Conservation (phyloP, 1,140 invertebrate species). For the Drosophila burlai region DNA sequence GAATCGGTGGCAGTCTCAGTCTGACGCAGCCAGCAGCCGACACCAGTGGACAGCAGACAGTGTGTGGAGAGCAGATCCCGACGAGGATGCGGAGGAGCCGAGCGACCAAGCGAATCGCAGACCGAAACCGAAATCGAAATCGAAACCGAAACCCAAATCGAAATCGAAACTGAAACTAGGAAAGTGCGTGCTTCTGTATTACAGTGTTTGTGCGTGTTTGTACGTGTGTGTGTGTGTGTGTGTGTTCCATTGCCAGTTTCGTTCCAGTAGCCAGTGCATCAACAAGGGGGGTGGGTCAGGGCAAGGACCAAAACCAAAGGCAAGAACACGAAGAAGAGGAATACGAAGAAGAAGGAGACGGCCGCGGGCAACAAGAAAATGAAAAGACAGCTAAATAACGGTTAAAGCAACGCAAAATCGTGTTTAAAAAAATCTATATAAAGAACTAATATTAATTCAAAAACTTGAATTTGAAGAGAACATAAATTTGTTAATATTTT, state of each 20-base stretch:
- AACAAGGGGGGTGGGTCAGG: conserved; percentile 50
- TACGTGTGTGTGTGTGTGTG: conserved; percentile 24
- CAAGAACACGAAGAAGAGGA: conserved; percentile 16
- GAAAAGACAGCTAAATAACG: not conserved
- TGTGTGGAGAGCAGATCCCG: conserved; percentile 60
- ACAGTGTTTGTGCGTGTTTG: not conserved
- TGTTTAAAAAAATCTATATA: not conserved
- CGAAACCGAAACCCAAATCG: conserved; percentile 38
- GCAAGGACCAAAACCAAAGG: conserved; percentile 15
- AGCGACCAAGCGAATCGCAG: conserved; percentile 25
- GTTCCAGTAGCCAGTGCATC: conserved; percentile 52
- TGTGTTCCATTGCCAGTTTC: conserved; percentile 65
- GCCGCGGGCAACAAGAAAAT: conserved; percentile 37
- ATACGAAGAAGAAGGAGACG: conserved; percentile 2
- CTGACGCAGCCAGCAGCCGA: conserved; percentile 67
- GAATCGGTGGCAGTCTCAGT: conserved; percentile 40
- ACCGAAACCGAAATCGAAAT: conserved; percentile 34
- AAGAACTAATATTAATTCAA: not conserved
- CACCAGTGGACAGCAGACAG: conserved; percentile 26
- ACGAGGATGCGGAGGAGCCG: conserved; percentile 52
- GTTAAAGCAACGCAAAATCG: conserved; percentile 8
- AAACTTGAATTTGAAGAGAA: not conserved
- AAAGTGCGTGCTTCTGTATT: conserved; percentile 46
- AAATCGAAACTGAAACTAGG: conserved; percentile 37
- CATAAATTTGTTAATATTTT: not conserved